Conservation (phyloP, 2,113 vertebrate genomes). For the Macaca mulatta region DNA sequence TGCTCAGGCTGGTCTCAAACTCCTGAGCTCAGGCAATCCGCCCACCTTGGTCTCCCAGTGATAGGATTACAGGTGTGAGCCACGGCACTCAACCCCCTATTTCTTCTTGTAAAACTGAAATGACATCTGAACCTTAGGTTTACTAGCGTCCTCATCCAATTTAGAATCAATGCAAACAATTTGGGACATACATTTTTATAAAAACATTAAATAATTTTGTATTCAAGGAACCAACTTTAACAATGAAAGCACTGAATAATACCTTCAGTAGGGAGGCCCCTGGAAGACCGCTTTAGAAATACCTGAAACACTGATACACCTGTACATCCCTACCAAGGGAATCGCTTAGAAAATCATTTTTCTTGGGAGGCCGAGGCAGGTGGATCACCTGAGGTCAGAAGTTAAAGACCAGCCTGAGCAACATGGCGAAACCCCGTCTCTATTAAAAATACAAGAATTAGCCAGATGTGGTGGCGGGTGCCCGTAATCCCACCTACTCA, state of each 20-base stretch:
- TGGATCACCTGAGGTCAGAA: no score
- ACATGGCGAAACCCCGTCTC: no score
- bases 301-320: neutral
- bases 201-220: neutral
- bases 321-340: neutral
- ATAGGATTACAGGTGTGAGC: no score
- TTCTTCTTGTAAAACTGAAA: neutral
- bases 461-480: no score
- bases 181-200: neutral
- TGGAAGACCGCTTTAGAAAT: no score
- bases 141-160: neutral
- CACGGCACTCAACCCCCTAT: fast-evolving
- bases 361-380: neutral
- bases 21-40: no score
- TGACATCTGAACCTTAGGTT: neutral
- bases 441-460: no score
- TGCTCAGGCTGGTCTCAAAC: no score
- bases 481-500: no score
- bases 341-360: neutral
- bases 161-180: neutral
- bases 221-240: neutral
- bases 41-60: no score
- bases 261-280: neutral
- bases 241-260: neutral
- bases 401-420: no score